A percentile compares a stretch with the other conserved stretches of the same genome.
phyloP scores from a whole-genome alignment of 2,888 invertebrate species.

The Leucophenga maculata region DNA sequence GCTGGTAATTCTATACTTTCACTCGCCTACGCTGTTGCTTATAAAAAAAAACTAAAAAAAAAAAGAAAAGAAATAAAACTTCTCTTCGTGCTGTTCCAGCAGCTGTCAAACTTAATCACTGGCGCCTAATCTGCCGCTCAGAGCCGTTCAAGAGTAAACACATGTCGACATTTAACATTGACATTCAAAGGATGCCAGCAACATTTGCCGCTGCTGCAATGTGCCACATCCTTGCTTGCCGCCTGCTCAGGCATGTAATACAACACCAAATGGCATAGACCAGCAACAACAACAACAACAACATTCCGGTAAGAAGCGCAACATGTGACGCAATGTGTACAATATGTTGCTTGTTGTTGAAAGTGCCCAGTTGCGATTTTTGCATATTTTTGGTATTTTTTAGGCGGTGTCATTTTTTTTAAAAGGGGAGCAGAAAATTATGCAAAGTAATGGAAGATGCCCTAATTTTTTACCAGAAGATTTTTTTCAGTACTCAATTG shows the following conservation, averaged over 20 bases:
- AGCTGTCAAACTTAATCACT: slow-evolving; percentile 39
- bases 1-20: slow-evolving; percentile 59
- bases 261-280: slow-evolving; percentile 8
- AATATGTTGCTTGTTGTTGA: slow-evolving; percentile 12
- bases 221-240: not conserved
- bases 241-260: slow-evolving; percentile 8
- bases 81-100: slow-evolving; percentile 23
- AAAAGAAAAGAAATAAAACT: slow-evolving; percentile 10
- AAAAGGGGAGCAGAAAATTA: too few species aligned
- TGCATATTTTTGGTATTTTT: too few species aligned
- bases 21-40: slow-evolving; percentile 43
- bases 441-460: too few species aligned
- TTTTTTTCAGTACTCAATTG: too few species aligned
- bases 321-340: slow-evolving; percentile 42
- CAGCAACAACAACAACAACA: slow-evolving; percentile 11
- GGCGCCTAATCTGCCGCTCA: slow-evolving; percentile 43
- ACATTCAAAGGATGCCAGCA: slow-evolving; percentile 57
- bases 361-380: not conserved
- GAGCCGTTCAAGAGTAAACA: slow-evolving; percentile 47
- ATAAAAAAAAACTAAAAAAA: slow-evolving; percentile 33
- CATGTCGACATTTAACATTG: slow-evolving; percentile 58
- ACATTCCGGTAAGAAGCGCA: slow-evolving; percentile 19
- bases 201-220: slow-evolving; percentile 32
- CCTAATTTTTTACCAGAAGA: too few species aligned
- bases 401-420: too few species aligned